Evolutionary conservation across 2,797 vertebrate genomes (phyloP).

Genomic region (Crypturellus tataupa): DNA sequence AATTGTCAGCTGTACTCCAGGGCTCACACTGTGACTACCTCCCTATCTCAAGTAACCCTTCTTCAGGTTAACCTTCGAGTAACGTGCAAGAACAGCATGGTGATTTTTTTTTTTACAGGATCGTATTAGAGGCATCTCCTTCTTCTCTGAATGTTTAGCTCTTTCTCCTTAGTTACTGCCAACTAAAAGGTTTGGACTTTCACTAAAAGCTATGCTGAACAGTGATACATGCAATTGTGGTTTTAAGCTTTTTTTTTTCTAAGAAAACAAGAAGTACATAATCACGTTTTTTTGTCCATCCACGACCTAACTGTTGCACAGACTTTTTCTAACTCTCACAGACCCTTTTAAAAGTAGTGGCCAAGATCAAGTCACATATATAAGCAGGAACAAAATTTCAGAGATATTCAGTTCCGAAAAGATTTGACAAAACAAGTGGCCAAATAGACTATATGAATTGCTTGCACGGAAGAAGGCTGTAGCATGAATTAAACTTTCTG

Average conservation of each 20-base stretch:
- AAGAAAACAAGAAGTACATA: neutral
- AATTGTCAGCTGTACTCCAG: neutral
- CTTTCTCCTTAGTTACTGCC: neutral
- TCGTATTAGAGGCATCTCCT: neutral
- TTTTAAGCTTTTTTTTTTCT: neutral
- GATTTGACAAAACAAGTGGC: neutral
- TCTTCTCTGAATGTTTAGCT: neutral
- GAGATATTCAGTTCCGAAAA: neutral
- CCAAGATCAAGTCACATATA: neutral
- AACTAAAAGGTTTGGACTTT: neutral
- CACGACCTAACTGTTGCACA: neutral
- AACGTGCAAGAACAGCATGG: rapidly evolving
- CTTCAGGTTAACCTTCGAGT: no score
- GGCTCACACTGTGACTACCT: neutral
- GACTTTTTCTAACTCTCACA: neutral
- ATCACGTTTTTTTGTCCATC: neutral
- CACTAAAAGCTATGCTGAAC: neutral
- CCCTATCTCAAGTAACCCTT: neutral
- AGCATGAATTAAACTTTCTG: neutral
- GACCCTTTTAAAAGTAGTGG: neutral
- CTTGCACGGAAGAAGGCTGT: neutral
- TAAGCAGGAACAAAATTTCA: neutral
- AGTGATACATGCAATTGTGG: neutral
- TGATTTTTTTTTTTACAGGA: neutral
- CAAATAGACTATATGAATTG: neutral